Evolutionary conservation across 2,888 invertebrate genomes (phyloP), one percentile per base, ranked within the genome.

Genomic region (Odontomyia ornata): DNA sequence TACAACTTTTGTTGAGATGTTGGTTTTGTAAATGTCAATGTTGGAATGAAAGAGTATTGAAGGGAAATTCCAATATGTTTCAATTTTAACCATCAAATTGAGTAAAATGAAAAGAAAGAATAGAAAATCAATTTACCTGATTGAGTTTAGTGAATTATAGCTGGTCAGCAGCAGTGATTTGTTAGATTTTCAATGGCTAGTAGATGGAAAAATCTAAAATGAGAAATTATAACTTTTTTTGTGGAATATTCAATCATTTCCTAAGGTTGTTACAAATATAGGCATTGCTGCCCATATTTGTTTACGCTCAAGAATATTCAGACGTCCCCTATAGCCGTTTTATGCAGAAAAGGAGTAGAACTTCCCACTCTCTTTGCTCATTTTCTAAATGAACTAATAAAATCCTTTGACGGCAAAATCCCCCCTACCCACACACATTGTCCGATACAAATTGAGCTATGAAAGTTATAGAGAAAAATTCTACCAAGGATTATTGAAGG

Each of bases 111-210:
- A 47, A 46, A 15, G 47, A 69, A 46, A 11, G 23, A n/a, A 36
- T 18, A 11, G 36, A 36, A 23, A 69, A 69, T 69, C 69, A 69
- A 69, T 69, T 69, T 69, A 46, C 69, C 25, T 69, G 69, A 69
- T 69, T 69, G 69, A n/a, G 46, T 69, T 62, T 27, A 36, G 36
- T 36, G 36, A 36, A 36, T 36, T 36, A 36, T 36, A 5, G 36
- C 5, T 36, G 5, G n/a, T n/a, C n/a, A n/a, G n/a, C n/a, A n/a
- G 36, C 9, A 36, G 36, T 36, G 36, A 9, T 36, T 36, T 36
- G 36, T 9, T 36, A 36, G n/a, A n/a, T n/a, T n/a, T n/a, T n/a
- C n/a, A n/a, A n/a, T n/a, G n/a, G n/a, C n/a, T n/a, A n/a, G n/a
- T n/a, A n/a, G n/a, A n/a, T n/a, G n/a, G n/a, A n/a, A n/a, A n/a